Conservation (phyloP, 2,113 vertebrate genomes). For the Leptodactylus fuscus region DNA sequence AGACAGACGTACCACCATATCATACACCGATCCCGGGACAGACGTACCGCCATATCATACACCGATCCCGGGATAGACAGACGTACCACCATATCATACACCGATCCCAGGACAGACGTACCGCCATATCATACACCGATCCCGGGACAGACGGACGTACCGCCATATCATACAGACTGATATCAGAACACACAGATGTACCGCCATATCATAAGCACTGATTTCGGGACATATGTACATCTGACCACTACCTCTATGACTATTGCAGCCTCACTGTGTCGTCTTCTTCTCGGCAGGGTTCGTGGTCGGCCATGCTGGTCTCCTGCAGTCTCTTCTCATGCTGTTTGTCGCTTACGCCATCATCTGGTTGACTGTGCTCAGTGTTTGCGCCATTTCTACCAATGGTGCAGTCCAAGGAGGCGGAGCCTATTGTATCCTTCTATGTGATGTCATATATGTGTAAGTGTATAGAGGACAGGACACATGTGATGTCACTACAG, state of each 20-base stretch:
- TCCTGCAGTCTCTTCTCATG: slow-evolving; percentile 87
- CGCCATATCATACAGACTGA: neutral
- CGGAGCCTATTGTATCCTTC: slow-evolving; percentile 93
- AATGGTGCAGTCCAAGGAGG: slow-evolving; percentile 90
- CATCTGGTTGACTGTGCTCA: slow-evolving; percentile 86
- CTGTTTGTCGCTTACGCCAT: slow-evolving; percentile 86
- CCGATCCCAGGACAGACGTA: neutral
- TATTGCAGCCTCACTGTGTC: too few species aligned
- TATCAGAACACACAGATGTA: too few species aligned
- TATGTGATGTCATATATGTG: too few species aligned
- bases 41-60: neutral
- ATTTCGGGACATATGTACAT: neutral
- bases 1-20: neutral
- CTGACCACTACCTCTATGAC: too few species aligned
- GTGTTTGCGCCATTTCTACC: slow-evolving; percentile 91
- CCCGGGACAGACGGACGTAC: neutral
- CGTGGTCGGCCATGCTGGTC: slow-evolving; percentile 87
- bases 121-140: neutral
- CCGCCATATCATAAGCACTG: neutral
- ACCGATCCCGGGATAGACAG: neutral
- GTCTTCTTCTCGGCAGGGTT: slow-evolving; percentile 79
- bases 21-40: neutral
- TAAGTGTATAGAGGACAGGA: too few species aligned
- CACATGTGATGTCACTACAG: too few species aligned
- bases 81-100: neutral